Base-by-base conservation (phyloP, 2,888 invertebrate genomes). In the Hyposoter dolosus region DNA sequence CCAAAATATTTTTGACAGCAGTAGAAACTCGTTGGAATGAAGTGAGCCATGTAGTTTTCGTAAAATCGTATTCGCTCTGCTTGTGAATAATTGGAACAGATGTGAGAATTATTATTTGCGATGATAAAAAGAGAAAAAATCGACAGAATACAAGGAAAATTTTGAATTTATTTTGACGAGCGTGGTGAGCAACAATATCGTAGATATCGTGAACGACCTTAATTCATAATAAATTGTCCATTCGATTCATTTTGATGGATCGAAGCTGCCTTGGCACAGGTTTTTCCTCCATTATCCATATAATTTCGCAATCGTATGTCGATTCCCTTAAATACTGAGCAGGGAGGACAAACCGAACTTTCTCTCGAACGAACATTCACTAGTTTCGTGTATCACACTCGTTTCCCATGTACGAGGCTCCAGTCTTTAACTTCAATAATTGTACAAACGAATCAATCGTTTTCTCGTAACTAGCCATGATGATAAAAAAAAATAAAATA, bases 121-220 rank as follows among this genome's bases (percentile, higher is more conserved):
- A 1, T 10, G 28, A 23, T 17, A 28, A 23, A 23, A 40, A 0
- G 47, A n/a, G 7, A 43, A 43, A 43, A 56, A 35, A 6, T 19
- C 15, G 47, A 47, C n/a, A 35, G 40, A 35, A 50, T 35, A n/a
- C 32, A 72, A 35, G 6, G 71, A 71, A 50, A 35, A 53, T 12
- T 56, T 83, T 75, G 19, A 45, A 63, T 84, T 77, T 86, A 84
- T 81, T 86, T 60, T 60, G 60, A 28, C 60, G 50, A 81, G 74
- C 50, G 23, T 74, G 56, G 74, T 74, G 66, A 84, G 81, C 76
- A 77, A 76, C 80, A 77, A 77, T 84, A 84, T 84, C 6, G 35
- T 68, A 78, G 60, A 72, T 76, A 84, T 78, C 45, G 23, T n/a
- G 40, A 66, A 40, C 47, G 78, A 82, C 45, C 69, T n/a, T 56